A percentile compares a stretch with the other conserved stretches of the same genome.
These are phyloP conservation scores for Macrosiphum euphorbiae DNA, from an alignment of 2,888 invertebrate genomes.

Conservation along the genomic window DNA sequence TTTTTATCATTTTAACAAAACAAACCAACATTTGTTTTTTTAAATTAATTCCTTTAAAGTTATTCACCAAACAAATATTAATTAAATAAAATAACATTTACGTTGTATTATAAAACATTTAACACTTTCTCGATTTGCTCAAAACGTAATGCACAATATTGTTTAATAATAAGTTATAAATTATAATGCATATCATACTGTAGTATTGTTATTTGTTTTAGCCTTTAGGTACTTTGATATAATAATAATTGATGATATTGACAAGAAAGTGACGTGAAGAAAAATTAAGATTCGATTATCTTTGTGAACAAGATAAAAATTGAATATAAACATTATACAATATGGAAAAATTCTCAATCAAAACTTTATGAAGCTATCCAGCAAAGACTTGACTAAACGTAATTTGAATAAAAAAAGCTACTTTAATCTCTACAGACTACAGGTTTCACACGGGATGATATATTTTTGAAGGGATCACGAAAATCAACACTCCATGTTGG, in stretches of 20 bases:
- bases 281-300: background rate
- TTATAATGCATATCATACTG: no score
- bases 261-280: background rate
- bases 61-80: no score
- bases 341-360: no score
- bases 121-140: background rate
- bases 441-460: background rate
- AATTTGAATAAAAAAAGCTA: background rate
- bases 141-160: background rate
- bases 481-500: background rate
- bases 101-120: background rate
- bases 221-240: background rate
- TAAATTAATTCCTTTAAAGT: background rate
- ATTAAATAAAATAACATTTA: background rate
- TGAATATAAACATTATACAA: no score
- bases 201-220: background rate
- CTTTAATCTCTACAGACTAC: background rate
- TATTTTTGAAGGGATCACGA: background rate
- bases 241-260: background rate
- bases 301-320: background rate
- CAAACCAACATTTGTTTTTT: background rate
- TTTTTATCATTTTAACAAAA: background rate
- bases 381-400: no score
- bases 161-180: background rate
- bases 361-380: no score